Evolutionary conservation across 2,797 vertebrate genomes (phyloP).

Genomic region (Notoglanidium macrostoma): DNA sequence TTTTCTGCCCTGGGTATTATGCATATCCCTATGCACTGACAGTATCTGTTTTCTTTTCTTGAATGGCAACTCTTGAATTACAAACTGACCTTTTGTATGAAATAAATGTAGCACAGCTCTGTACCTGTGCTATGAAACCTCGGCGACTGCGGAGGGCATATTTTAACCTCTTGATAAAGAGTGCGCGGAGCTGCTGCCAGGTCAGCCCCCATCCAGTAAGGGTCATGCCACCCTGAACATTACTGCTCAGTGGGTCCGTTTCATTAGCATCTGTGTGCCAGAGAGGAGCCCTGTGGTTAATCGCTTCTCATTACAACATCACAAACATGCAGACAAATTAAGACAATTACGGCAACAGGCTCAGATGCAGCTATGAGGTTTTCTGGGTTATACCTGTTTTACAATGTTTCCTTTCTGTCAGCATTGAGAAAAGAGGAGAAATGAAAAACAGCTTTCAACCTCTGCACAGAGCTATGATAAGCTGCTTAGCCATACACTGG

Average conservation of each 20-base stretch:
- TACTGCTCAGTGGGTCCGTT: constrained; percentile 73
- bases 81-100: not conserved
- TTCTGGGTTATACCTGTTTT: constrained; percentile 70
- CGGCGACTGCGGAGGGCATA: constrained; percentile 81
- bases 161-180: constrained; percentile 86
- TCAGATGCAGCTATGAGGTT: not conserved
- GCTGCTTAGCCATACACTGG: not conserved
- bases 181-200: constrained; percentile 82
- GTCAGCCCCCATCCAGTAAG: constrained; percentile 77
- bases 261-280: constrained; percentile 71
- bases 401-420: constrained; percentile 72
- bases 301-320: not conserved
- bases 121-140: constrained; percentile 84
- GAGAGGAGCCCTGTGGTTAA: constrained; percentile 27
- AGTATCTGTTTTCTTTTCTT: no score
- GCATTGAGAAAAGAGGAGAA: constrained; percentile 63
- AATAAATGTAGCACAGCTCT: not conserved
- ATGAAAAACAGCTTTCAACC: constrained; percentile 21
- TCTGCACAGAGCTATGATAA: not conserved
- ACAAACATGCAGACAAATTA: constrained; percentile 1
- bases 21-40: not conserved
- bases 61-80: not conserved
- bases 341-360: not conserved
- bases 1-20: not conserved
- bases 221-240: constrained; percentile 51